phyloP scores from a whole-genome alignment of 2,113 vertebrate genomes.

The Chauna torquata region DNA sequence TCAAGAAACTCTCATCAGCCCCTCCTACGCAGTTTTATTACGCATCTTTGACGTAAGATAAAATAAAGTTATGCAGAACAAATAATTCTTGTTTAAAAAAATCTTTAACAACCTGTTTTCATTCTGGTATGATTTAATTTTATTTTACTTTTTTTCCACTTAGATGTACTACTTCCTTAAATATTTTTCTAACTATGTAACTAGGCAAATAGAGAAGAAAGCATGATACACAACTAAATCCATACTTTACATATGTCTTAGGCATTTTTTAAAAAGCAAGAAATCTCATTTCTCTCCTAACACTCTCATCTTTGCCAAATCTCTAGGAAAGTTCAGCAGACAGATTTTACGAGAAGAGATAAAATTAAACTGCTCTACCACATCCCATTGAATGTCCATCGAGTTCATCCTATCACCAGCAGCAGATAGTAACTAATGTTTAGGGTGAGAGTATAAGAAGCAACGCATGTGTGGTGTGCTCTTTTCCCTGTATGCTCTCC shows the following conservation, averaged over 20 bases:
- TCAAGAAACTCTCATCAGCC: not conserved
- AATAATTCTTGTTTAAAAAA: not conserved
- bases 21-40: constrained; percentile 25
- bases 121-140: not conserved
- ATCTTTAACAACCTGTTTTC: not conserved
- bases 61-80: constrained; percentile 14
- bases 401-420: not conserved
- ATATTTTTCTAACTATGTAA: not conserved
- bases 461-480: not conserved
- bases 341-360: not conserved
- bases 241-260: not conserved
- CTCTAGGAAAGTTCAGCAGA: not conserved
- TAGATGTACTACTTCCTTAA: not conserved
- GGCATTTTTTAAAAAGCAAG: not conserved
- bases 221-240: not conserved
- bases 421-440: not conserved
- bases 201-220: not conserved
- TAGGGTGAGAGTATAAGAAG: not conserved
- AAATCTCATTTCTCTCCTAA: not conserved
- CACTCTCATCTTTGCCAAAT: not conserved
- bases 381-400: not conserved
- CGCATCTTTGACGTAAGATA: not conserved
- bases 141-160: not conserved
- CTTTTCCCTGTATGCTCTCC: not conserved
- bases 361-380: not conserved